Evolutionary conservation across 2,113 vertebrate species (phyloP).

Genomic region (Pimephales promelas): DNA sequence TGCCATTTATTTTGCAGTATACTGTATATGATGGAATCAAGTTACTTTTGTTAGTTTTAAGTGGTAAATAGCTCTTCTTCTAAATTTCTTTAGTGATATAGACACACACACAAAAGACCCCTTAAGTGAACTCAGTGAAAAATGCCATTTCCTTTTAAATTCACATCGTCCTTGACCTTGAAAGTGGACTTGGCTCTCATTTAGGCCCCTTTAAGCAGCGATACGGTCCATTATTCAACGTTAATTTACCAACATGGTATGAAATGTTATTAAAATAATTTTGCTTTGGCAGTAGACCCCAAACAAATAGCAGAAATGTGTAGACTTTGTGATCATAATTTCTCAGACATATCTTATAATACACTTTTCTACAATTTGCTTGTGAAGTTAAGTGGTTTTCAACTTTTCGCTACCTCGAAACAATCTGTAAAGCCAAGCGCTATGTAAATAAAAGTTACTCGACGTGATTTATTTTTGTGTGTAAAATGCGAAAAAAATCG

Average conservation of each 20-base stretch:
- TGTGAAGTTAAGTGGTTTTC: too few relatives aligned
- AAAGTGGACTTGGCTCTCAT: not conserved
- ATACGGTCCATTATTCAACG: not conserved
- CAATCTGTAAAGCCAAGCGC: too few relatives aligned
- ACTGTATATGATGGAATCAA: not conserved
- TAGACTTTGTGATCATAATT: not conserved
- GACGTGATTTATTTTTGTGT: not conserved
- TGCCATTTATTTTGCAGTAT: not conserved
- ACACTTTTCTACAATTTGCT: too few relatives aligned
- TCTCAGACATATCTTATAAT: too few relatives aligned
- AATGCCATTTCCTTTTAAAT: not conserved
- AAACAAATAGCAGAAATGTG: not conserved
- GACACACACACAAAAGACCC: not conserved
- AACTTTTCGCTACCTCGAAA: too few relatives aligned
- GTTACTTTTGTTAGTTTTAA: conserved; percentile 14
- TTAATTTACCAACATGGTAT: not conserved
- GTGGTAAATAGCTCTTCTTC: not conserved
- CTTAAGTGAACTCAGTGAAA: not conserved
- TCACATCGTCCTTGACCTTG: not conserved
- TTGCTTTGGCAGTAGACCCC: not conserved
- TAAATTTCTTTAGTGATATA: too few relatives aligned
- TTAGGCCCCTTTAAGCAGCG: not conserved
- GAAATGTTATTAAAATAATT: not conserved
- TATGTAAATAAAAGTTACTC: too few relatives aligned
- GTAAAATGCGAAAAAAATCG: not conserved